A percentile compares a stretch with the other conserved stretches of the same genome.
phyloP scores from a whole-genome alignment of 2,113 vertebrate genomes.

The Axis porcinus region DNA sequence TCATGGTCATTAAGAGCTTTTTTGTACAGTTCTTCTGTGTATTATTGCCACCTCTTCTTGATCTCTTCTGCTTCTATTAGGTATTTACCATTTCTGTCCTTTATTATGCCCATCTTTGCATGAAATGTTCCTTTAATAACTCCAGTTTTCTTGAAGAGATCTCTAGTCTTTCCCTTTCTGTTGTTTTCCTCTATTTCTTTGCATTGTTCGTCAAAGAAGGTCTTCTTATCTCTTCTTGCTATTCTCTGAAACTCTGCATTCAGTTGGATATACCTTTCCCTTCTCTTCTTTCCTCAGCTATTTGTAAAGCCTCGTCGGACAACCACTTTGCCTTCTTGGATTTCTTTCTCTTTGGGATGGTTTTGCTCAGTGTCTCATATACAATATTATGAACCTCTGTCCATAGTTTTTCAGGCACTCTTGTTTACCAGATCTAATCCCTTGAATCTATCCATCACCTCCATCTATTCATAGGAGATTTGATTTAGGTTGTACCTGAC shows the following conservation, averaged over 20 bases:
- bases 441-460: not conserved
- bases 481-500: not conserved
- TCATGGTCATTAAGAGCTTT: not conserved
- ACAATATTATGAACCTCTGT: not conserved
- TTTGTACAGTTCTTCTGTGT: not conserved
- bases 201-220: rapidly evolving
- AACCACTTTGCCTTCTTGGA: not conserved
- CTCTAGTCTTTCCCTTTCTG: not conserved
- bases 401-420: not conserved
- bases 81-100: not conserved
- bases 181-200: not conserved
- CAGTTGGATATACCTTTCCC: not conserved
- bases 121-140: not conserved
- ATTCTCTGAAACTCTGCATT: not conserved
- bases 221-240: not conserved
- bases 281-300: not conserved
- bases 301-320: rapidly evolving
- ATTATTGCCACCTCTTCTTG: not conserved
- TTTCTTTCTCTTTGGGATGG: not conserved
- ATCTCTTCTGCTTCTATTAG: not conserved
- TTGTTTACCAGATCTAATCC: not conserved
- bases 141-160: not conserved
- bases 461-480: not conserved
- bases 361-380: not conserved
- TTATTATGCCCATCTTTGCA: not conserved